Base-by-base conservation (phyloP, 2,888 invertebrate species). In the Aphidius colemani region DNA sequence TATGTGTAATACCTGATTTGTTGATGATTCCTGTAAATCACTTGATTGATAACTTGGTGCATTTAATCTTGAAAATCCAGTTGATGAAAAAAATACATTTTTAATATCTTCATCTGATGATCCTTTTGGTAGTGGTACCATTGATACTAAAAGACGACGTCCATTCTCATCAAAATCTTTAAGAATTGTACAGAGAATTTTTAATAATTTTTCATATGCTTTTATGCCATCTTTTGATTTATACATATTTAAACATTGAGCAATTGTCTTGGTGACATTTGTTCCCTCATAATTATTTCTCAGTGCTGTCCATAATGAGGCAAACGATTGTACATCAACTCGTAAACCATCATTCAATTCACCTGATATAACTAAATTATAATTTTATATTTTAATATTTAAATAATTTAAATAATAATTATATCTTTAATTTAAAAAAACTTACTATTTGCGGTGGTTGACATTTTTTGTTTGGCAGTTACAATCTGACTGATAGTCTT, bases 141-240 rank as follows among this genome's bases (percentile, higher is more conserved):
- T 72, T 7, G 77, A 78, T 8, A 75, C 74, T 39, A 79, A 64
- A 2, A 73, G 67, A 11, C 72, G 71, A 44, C 75, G 70, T 40
- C 72, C 72, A 53, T 72, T 67, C 6, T 53, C 70, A 55, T 75
- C 72, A 59, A 75, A 75, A 64, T 74, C 72, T 61, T 73, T 69
- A 11, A 77, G 67, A 41, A 77, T 67, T 40, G 69, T 60, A 39
- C 69, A 67, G 10, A 78, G 66, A 7, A 75, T 75, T 53, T 71
- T 71, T 8, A 79, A 66, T 7, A 77, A 67, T 59, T 69, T 68
- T 62, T 75, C 75, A 40, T 78, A 79, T 18, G 74, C 75, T 9
- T 65, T 50, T 63, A 79, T 70, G 40, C 78, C 78, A 59, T 76
- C 75, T 46, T 79, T 72, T 2, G 78, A 76, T 57, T 76, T 74